A percentile compares a stretch with the other conserved stretches of the same genome.
phyloP scores from a whole-genome alignment of 2,113 vertebrate species.

The Ceyx margarethae region DNA sequence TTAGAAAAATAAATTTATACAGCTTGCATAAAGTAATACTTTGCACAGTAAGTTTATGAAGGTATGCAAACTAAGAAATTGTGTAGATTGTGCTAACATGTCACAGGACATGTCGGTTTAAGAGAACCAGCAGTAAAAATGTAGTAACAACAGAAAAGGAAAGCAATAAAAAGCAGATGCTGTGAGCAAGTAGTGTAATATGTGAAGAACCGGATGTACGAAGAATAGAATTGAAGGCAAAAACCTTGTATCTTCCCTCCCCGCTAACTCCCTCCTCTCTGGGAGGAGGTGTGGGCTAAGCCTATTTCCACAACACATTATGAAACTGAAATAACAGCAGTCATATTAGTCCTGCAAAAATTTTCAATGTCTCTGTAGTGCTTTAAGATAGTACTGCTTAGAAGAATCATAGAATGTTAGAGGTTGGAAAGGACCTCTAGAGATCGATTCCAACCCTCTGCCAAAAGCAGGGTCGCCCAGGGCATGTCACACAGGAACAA shows the following conservation, averaged over 20 bases:
- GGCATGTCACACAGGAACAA: too few relatives aligned
- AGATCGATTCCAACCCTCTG: too few relatives aligned
- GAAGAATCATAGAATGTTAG: background rate
- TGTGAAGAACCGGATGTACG: background rate
- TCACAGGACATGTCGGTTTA: background rate
- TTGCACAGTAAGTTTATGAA: conserved; percentile 18
- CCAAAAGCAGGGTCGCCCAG: too few relatives aligned
- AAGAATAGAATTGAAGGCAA: background rate
- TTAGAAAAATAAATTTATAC: conserved; percentile 40
- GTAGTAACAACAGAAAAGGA: background rate
- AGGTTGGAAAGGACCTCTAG: too few relatives aligned
- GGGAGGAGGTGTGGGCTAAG: background rate
- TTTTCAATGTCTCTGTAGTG: background rate
- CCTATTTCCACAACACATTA: background rate
- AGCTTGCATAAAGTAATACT: conserved; percentile 1
- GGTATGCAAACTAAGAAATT: conserved; percentile 18
- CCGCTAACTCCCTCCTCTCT: background rate
- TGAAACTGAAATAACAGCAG: background rate
- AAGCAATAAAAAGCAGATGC: background rate
- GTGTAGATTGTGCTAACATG: background rate
- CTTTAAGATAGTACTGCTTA: background rate
- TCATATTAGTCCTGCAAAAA: background rate
- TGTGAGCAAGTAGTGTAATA: background rate
- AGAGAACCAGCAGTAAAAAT: background rate
- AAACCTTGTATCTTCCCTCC: background rate